Percentiles rank a stretch among this genome's conserved stretches.
Evolutionary conservation across 2,113 vertebrate species (phyloP).

Genomic region (Illadopsis cleaveri): DNA sequence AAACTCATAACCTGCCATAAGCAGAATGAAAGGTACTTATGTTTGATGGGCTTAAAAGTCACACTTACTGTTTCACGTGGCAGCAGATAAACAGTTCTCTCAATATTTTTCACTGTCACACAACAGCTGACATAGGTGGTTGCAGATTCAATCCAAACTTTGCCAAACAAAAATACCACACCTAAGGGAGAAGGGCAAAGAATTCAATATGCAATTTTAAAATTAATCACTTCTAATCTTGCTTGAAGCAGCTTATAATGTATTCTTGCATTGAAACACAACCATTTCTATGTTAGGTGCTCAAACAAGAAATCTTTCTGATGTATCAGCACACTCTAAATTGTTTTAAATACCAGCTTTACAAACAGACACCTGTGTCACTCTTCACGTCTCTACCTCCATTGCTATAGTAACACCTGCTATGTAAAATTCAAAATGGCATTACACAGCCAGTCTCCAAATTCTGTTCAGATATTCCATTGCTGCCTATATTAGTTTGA

Average conservation of each 20-base stretch:
- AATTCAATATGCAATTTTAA: background rate
- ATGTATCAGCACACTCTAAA: background rate
- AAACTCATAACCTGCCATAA: conserved; percentile 4
- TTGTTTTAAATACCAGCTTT: background rate
- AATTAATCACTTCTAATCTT: background rate
- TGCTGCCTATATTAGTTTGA: background rate
- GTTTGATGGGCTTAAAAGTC: conserved; percentile 7
- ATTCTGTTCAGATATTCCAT: background rate
- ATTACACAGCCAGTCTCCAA: background rate
- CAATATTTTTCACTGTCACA: conserved; percentile 91
- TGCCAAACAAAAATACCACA: conserved; percentile 95
- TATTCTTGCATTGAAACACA: background rate
- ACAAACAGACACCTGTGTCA: background rate
- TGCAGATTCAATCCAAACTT: conserved; percentile 93
- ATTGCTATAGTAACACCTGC: conserved; percentile 5
- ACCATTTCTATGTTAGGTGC: background rate
- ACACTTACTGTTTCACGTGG: conserved; percentile 88
- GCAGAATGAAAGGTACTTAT: conserved; percentile 38
- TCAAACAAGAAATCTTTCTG: background rate
- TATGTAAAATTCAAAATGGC: background rate
- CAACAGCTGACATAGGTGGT: conserved; percentile 91
- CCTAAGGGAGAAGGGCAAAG: conserved; percentile 71
- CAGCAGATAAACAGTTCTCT: conserved; percentile 91
- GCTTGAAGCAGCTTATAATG: background rate
- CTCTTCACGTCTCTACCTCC: background rate